phyloP scores from a whole-genome alignment of 2,113 vertebrate genomes.

The Neolamprologus longior region DNA sequence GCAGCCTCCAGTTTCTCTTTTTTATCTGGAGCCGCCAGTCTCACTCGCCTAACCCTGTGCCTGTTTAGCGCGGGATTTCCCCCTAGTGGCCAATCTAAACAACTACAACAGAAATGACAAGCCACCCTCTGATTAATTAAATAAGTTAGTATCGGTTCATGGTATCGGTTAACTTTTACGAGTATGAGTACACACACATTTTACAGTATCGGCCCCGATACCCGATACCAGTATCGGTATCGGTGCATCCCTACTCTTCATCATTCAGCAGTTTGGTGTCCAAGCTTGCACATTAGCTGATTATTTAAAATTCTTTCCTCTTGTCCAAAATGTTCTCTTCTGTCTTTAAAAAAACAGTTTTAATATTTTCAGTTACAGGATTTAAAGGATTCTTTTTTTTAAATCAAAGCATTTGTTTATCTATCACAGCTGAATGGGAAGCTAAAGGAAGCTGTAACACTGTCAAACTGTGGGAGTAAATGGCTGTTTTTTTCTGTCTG shows the following conservation, averaged over 20 bases:
- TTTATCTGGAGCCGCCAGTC: no score
- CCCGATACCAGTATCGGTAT: no score
- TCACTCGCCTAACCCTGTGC: no score
- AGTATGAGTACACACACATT: no score
- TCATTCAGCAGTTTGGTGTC: not conserved
- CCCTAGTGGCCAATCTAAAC: no score
- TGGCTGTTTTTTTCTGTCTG: not conserved
- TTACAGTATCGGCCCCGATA: no score
- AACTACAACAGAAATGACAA: no score
- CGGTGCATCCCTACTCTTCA: not conserved
- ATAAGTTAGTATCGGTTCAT: no score
- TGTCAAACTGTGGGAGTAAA: accelerated
- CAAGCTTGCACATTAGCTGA: not conserved
- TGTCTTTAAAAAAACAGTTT: not conserved
- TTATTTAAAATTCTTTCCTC: not conserved
- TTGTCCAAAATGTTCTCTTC: not conserved
- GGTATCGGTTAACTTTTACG: no score
- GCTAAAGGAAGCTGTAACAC: not conserved
- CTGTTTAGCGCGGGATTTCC: no score
- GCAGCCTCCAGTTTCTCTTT: no score
- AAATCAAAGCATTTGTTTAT: not conserved
- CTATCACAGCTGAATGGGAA: accelerated
- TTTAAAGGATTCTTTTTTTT: not conserved
- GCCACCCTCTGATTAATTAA: no score
- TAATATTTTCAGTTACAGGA: not conserved